phyloP scores from a whole-genome alignment of 2,113 vertebrate species.

The Phocoena sinus region DNA sequence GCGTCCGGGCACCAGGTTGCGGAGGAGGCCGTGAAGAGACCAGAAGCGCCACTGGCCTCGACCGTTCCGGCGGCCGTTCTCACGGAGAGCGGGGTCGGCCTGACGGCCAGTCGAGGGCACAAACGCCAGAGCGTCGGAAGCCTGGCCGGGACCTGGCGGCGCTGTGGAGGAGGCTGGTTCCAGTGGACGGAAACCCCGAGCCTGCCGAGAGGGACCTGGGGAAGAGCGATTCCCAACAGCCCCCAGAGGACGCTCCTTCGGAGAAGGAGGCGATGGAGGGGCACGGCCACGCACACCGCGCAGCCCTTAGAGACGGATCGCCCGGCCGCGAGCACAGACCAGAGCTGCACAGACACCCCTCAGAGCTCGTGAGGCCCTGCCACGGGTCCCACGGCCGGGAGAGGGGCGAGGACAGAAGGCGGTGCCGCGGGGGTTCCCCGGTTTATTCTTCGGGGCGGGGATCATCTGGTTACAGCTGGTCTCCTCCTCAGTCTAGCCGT shows the following conservation, averaged over 20 bases:
- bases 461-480: slow-evolving; percentile 69
- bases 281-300: slow-evolving; percentile 77
- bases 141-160: slow-evolving; percentile 85
- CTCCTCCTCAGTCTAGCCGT: slow-evolving; percentile 77
- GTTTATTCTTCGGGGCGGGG: slow-evolving; percentile 69
- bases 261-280: slow-evolving; percentile 74
- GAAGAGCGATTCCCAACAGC: slow-evolving; percentile 70
- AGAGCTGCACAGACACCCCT: slow-evolving; percentile 59
- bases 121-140: slow-evolving; percentile 85
- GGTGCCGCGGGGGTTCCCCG: slow-evolving; percentile 59
- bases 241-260: slow-evolving; percentile 74
- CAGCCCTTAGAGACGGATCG: slow-evolving; percentile 60
- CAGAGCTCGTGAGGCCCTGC: slow-evolving; percentile 49
- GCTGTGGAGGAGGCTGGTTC: slow-evolving; percentile 91
- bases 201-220: slow-evolving; percentile 46
- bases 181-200: slow-evolving; percentile 74
- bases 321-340: slow-evolving; percentile 54
- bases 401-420: slow-evolving; percentile 59
- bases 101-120: slow-evolving; percentile 87
- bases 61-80: slow-evolving; percentile 90
- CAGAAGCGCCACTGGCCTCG: slow-evolving; percentile 86
- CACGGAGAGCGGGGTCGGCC: slow-evolving; percentile 87
- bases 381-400: background rate
- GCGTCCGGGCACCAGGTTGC: slow-evolving; percentile 82
- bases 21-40: slow-evolving; percentile 85